Percentiles rank a stretch among this genome's conserved stretches.
phyloP scores from a whole-genome alignment of 2,888 invertebrate genomes.

The Conus canariensis region DNA sequence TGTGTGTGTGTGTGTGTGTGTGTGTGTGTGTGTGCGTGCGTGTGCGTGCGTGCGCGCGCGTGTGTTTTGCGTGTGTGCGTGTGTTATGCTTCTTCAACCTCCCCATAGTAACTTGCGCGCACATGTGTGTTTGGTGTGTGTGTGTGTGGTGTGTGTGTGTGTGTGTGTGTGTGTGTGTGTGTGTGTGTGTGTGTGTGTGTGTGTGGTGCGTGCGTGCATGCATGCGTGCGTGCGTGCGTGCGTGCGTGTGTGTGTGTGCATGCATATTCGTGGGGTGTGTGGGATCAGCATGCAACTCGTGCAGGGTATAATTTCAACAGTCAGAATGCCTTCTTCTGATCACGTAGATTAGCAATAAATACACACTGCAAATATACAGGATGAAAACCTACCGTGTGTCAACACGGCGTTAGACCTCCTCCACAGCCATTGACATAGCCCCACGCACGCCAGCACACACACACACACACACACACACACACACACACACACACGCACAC shows the following conservation, averaged over 20 bases:
- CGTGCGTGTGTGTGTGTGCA: neutral
- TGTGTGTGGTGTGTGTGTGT: neutral
- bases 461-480: no score
- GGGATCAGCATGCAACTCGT: neutral
- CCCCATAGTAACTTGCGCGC: no score
- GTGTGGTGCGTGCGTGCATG: neutral
- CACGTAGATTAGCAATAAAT: neutral
- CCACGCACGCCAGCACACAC: no score
- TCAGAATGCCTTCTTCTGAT: no score
- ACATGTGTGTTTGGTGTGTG: neutral
- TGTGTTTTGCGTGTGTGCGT: neutral
- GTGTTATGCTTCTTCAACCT: no score
- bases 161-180: slow-evolving; percentile 6
- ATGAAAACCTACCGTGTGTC: neutral
- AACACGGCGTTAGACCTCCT: neutral
- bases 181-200: slow-evolving; percentile 12
- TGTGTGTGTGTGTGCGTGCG: neutral
- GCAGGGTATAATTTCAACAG: no score
- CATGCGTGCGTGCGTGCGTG: neutral
- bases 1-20: slow-evolving; percentile 1
- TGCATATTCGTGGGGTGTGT: neutral
- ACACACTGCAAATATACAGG: neutral
- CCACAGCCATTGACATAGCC: no score
- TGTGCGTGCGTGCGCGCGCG: neutral
- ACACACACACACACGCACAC: neutral